Conservation (phyloP, 2,888 invertebrate species). For the Resseliella maxima region DNA sequence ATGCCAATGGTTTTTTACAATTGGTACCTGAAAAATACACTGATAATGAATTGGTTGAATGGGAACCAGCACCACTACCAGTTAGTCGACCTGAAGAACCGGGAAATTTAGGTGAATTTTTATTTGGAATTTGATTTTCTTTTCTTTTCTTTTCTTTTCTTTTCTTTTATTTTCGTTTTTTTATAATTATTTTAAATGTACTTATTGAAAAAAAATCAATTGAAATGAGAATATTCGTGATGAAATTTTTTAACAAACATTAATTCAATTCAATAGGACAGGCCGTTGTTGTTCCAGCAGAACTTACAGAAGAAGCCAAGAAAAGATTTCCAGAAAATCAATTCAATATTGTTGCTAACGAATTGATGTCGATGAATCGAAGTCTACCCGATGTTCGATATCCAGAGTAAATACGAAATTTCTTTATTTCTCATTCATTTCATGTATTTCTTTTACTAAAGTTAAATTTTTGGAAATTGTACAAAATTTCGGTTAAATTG, state of each 20-base stretch:
- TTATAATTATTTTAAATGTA: too few relatives aligned
- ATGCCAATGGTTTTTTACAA: neutral
- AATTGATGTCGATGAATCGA: conserved; percentile 36
- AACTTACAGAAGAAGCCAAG: neutral
- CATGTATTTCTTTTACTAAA: neutral
- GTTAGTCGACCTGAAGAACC: conserved; percentile 28
- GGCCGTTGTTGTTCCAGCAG: neutral
- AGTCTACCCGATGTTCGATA: conserved; percentile 26
- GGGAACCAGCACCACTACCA: conserved; percentile 6
- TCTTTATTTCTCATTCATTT: neutral
- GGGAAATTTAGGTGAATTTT: conserved; percentile 6
- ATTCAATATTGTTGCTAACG: conserved; percentile 9
- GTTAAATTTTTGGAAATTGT: too few relatives aligned
- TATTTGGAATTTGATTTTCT: neutral
- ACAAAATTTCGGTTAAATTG: neutral
- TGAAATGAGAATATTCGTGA: neutral
- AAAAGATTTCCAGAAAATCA: neutral
- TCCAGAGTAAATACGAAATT: conserved; percentile 8
- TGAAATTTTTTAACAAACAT: neutral
- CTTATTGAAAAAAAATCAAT: too few relatives aligned
- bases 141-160: too few relatives aligned
- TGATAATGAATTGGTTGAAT: neutral
- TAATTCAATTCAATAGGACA: neutral
- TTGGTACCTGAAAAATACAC: neutral
- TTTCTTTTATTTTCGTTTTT: too few relatives aligned